These are phyloP conservation scores for Trichopria drosophilae DNA, from an alignment of 2,888 invertebrate species.

Conservation along the genomic window DNA sequence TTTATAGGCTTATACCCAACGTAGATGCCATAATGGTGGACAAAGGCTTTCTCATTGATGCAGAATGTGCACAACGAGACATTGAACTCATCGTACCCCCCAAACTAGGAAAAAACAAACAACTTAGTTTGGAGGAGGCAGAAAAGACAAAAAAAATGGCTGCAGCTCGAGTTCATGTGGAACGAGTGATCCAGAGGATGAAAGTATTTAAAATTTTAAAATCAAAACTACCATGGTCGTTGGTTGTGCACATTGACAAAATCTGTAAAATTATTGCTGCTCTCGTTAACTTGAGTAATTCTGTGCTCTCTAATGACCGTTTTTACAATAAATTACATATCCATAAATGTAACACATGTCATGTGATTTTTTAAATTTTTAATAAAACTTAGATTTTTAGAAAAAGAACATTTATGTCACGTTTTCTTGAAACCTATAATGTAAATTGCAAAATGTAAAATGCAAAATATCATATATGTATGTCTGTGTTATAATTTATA, in stretches of 20 bases:
- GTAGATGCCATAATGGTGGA: slow-evolving; percentile 26
- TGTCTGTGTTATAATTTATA: too few species aligned
- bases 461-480: too few species aligned
- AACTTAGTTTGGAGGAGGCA: slow-evolving; percentile 8
- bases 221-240: slow-evolving; percentile 22
- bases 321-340: too few species aligned
- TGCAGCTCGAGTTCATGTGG: slow-evolving; percentile 22
- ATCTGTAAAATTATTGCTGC: slow-evolving; percentile 24
- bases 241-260: slow-evolving; percentile 16
- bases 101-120: slow-evolving; percentile 3
- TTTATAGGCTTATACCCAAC: slow-evolving; percentile 11
- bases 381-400: too few species aligned
- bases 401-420: too few species aligned
- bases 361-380: too few species aligned
- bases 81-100: slow-evolving; percentile 17
- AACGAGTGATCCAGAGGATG: slow-evolving; percentile 20
- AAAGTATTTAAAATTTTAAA: too few species aligned
- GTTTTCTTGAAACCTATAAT: too few species aligned
- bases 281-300: slow-evolving; percentile 23
- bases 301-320: too few species aligned
- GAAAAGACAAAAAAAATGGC: slow-evolving; percentile 27
- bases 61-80: slow-evolving; percentile 17
- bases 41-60: slow-evolving; percentile 17
- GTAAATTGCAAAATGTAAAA: too few species aligned
- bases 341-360: too few species aligned